Conservation (phyloP, 2,888 invertebrate genomes). For the Cheilosia urbana region DNA sequence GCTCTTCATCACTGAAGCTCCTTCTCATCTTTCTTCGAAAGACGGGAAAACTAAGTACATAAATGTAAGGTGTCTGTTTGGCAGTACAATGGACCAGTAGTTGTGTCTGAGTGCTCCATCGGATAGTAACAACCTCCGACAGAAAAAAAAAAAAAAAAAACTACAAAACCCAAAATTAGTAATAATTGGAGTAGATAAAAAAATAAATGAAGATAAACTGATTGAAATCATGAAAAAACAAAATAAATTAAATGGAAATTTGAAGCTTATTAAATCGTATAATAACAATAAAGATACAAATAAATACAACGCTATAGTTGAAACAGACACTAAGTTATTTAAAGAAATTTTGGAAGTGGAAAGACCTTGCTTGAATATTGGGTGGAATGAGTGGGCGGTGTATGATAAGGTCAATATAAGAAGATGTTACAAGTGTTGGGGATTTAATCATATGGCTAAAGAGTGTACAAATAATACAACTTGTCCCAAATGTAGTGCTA, state of each 20-base stretch:
- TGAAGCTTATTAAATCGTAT: conserved; percentile 9
- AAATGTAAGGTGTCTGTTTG: no score
- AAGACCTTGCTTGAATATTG: conserved; percentile 25
- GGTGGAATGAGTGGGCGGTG: no score
- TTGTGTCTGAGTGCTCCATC: no score
- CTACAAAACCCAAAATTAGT: conserved; percentile 4
- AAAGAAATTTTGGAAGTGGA: conserved; percentile 16
- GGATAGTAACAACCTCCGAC: no score
- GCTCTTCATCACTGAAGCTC: no score
- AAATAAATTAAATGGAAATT: conserved; percentile 12
- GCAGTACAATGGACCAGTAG: no score
- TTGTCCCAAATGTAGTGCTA: conserved; percentile 2
- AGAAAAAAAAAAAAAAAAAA: no score
- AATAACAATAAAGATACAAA: conserved; percentile 26
- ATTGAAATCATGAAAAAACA: conserved; percentile 23
- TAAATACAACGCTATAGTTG: conserved; percentile 33
- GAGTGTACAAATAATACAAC: conserved; percentile 10
- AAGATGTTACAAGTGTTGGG: conserved; percentile 21
- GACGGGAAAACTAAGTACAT: no score
- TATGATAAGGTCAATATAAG: not conserved
- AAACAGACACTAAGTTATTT: conserved; percentile 24
- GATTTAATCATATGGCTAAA: conserved; percentile 9
- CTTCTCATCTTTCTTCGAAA: no score
- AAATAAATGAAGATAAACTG: conserved; percentile 6
- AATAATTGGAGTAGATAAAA: conserved; percentile 3